phyloP scores from a whole-genome alignment of 2,888 invertebrate genomes.

The Clusia tigrina region DNA sequence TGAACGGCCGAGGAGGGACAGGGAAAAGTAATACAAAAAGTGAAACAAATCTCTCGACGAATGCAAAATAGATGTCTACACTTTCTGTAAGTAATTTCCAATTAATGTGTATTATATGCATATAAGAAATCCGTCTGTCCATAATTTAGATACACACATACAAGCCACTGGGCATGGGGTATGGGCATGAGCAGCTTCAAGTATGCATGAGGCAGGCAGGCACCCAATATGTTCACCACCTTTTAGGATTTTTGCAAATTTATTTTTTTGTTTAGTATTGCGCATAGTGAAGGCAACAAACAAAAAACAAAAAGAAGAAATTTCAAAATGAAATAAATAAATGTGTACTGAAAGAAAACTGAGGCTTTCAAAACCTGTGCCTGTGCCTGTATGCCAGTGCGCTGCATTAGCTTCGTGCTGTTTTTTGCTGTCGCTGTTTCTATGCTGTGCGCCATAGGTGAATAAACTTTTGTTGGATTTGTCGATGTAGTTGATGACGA shows the following conservation, averaged over 20 bases:
- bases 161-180: too few relatives aligned
- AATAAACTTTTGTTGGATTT: conserved; percentile 14
- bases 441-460: conserved; percentile 14
- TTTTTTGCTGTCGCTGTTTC: conserved; percentile 16
- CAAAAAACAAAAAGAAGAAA: neutral
- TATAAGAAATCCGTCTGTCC: too few relatives aligned
- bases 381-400: neutral
- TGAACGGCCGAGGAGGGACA: neutral
- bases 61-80: conserved; percentile 3
- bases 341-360: neutral
- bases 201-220: too few relatives aligned
- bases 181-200: too few relatives aligned
- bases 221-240: too few relatives aligned
- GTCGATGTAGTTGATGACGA: neutral
- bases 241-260: too few relatives aligned
- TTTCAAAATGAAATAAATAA: neutral
- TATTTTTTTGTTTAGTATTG: too few relatives aligned
- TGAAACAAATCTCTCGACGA: neutral
- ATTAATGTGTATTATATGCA: too few relatives aligned
- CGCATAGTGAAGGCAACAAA: neutral
- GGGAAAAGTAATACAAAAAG: neutral
- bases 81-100: neutral
- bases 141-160: too few relatives aligned
- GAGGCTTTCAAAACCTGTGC: neutral
- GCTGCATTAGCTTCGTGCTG: neutral